phyloP scores from a whole-genome alignment of 2,888 invertebrate genomes.

The Cryptosula pallasiana region DNA sequence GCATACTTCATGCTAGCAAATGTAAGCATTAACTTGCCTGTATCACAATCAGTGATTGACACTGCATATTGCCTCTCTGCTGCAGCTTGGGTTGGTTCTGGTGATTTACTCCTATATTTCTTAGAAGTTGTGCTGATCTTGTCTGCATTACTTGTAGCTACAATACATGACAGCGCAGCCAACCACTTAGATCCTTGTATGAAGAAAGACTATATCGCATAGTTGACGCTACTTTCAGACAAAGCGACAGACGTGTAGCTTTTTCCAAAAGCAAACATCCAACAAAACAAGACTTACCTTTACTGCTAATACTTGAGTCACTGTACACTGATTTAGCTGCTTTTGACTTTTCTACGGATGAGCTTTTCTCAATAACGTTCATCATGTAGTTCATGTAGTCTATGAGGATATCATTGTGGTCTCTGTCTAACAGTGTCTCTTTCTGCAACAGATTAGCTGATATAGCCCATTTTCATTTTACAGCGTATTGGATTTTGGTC shows the following conservation, averaged over 20 bases:
- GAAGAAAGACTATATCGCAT: no score
- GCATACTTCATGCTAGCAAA: not conserved
- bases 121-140: not conserved
- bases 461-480: no score
- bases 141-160: no score
- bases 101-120: not conserved
- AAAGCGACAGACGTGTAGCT: no score
- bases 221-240: no score
- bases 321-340: not conserved
- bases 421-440: not conserved
- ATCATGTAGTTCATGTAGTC: constrained; percentile 19
- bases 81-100: not conserved
- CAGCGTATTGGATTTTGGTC: no score
- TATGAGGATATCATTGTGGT: constrained; percentile 4
- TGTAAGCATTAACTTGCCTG: not conserved
- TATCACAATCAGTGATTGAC: not conserved
- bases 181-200: no score
- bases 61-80: not conserved
- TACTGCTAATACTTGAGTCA: not conserved
- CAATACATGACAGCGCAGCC: no score
- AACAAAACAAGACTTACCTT: not conserved
- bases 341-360: not conserved
- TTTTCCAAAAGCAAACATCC: not conserved
- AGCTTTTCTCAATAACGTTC: not conserved
- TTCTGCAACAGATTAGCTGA: not conserved